Percentiles rank a stretch among this genome's conserved stretches.
Conservation (phyloP, 2,113 vertebrate genomes). For the Peucedramus taeniatus region DNA sequence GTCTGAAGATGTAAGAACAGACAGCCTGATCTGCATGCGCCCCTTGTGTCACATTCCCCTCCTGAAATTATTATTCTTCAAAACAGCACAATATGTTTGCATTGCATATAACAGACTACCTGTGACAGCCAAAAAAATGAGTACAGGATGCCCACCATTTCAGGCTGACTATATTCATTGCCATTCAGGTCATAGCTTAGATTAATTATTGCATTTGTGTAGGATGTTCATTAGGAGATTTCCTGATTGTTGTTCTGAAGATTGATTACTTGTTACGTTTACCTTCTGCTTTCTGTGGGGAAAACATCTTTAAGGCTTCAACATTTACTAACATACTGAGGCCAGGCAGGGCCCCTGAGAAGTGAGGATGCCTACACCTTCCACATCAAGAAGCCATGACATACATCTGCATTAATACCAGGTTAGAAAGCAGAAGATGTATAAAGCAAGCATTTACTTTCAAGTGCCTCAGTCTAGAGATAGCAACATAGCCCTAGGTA, state of each 20-base stretch:
- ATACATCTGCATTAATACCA: neutral
- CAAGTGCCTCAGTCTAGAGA: neutral
- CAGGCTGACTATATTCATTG: conserved; percentile 68
- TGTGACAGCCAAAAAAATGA: conserved; percentile 41
- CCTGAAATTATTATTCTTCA: conserved; percentile 61
- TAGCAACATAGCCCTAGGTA: neutral
- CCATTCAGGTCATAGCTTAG: conserved; percentile 65
- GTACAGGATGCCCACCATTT: conserved; percentile 30
- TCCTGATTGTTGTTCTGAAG: conserved; percentile 67
- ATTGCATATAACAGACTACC: conserved; percentile 7
- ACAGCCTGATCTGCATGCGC: conserved; percentile 8
- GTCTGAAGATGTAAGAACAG: conserved; percentile 40
- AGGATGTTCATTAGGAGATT: conserved; percentile 68
- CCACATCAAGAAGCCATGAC: neutral
- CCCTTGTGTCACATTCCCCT: conserved; percentile 25
- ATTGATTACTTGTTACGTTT: conserved; percentile 73
- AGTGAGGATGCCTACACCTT: neutral
- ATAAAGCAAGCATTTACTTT: conserved; percentile 9
- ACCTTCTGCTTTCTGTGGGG: conserved; percentile 69
- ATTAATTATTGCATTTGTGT: conserved; percentile 77
- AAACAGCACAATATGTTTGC: conserved; percentile 32
- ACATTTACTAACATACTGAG: conserved; percentile 29
- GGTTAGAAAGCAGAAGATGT: neutral
- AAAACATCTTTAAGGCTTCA: conserved; percentile 63
- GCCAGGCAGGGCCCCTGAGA: neutral